These are phyloP conservation scores for Pseudoatta argentina DNA, from an alignment of 1,140 invertebrate genomes.

Conservation along the genomic window DNA sequence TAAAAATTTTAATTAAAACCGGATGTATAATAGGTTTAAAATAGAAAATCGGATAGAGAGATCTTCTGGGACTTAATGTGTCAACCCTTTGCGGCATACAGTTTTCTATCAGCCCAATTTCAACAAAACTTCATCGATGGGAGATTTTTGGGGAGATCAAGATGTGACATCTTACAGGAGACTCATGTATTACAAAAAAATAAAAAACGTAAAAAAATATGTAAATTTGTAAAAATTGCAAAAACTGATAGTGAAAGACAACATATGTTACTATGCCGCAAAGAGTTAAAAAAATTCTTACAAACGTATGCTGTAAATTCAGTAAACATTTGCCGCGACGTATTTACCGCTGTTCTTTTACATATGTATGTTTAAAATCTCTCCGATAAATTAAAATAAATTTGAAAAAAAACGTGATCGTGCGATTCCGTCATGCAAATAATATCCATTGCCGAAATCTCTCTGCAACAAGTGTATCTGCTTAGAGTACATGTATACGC, in stretches of 20 bases:
- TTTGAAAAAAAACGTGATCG: constrained; percentile 31
- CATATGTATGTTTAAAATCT: background rate
- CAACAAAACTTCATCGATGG: no score
- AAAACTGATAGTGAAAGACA: no score
- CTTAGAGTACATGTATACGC: constrained; percentile 68
- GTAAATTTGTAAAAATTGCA: no score
- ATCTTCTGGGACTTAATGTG: background rate
- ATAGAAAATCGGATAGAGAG: background rate
- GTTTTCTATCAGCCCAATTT: no score
- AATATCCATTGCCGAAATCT: constrained; percentile 62
- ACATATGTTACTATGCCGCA: no score
- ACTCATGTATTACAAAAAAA: no score
- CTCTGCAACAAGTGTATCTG: constrained; percentile 71
- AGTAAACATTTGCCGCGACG: constrained; percentile 20
- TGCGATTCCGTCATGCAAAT: constrained; percentile 60
- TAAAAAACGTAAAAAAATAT: no score
- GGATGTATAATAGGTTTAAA: background rate
- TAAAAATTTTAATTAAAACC: background rate
- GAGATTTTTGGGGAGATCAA: no score
- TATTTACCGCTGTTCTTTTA: constrained; percentile 38
- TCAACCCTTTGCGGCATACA: background rate
- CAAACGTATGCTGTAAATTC: no score
- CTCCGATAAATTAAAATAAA: constrained; percentile 63
- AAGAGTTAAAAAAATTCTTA: no score
- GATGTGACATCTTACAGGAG: no score